phyloP scores from a whole-genome alignment of 2,888 invertebrate genomes.

The Junonia oenone region DNA sequence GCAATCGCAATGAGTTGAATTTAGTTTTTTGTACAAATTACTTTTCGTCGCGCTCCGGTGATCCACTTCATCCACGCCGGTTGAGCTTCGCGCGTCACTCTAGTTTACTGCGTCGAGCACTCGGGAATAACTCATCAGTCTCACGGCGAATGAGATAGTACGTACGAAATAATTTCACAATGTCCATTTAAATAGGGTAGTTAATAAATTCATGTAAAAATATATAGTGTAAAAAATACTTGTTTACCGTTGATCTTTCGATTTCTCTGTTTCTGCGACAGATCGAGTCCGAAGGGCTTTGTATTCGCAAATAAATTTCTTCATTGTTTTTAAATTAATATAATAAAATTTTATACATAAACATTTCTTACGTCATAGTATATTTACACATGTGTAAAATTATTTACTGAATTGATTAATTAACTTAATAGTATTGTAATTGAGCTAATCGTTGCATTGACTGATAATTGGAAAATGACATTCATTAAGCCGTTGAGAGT shows the following conservation, averaged over 20 bases:
- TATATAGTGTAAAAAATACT: neutral
- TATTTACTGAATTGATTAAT: neutral
- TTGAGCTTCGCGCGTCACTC: constrained; percentile 44
- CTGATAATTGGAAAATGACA: neutral
- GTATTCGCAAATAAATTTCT: constrained; percentile 67
- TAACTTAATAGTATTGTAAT: neutral
- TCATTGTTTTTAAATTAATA: constrained; percentile 41
- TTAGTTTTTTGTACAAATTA: constrained; percentile 77
- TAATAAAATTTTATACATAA: neutral
- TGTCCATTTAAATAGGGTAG: constrained; percentile 39
- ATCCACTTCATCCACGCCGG: constrained; percentile 64
- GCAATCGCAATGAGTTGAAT: constrained; percentile 75
- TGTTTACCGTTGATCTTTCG: constrained; percentile 38
- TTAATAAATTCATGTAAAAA: constrained; percentile 18
- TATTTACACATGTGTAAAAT: neutral
- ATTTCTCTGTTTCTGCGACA: constrained; percentile 46
- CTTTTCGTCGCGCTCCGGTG: constrained; percentile 77
- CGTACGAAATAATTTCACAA: neutral
- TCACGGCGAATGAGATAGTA: neutral
- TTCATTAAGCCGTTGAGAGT: neutral
- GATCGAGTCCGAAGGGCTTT: constrained; percentile 53
- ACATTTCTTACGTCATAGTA: neutral
- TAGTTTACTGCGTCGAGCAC: constrained; percentile 36
- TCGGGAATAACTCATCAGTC: constrained; percentile 8
- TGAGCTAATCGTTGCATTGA: neutral